Conservation (phyloP, 2,888 invertebrate species). For the Cylindroiulus punctatus region DNA sequence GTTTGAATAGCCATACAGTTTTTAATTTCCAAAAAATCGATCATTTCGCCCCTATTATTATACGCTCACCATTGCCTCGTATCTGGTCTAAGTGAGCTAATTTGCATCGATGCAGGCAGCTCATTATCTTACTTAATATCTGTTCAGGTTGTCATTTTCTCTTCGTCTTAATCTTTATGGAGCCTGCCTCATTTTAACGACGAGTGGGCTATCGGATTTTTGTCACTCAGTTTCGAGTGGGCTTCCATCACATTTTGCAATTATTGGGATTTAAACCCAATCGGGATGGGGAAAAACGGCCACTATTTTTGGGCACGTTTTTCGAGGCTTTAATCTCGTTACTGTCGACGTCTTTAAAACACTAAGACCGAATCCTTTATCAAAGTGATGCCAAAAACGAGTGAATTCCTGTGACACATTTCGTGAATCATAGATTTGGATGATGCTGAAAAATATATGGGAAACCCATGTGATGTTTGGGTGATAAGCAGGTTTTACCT, state of each 20-base stretch:
- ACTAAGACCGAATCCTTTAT: background rate
- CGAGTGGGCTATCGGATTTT: conserved; percentile 17
- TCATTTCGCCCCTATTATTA: background rate
- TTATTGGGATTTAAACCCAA: conserved; percentile 20
- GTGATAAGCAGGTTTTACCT: no score
- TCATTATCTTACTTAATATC: conserved; percentile 47
- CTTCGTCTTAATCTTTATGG: conserved; percentile 29
- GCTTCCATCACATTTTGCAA: conserved; percentile 43
- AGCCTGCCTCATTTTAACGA: conserved; percentile 27
- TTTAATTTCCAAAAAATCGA: background rate
- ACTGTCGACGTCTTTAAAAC: background rate
- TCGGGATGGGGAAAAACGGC: background rate
- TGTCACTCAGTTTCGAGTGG: conserved; percentile 43
- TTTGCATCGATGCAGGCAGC: conserved; percentile 43
- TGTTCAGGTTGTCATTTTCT: conserved; percentile 45
- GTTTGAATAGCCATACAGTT: background rate
- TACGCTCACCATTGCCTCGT: background rate
- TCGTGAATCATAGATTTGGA: no score
- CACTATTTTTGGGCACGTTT: conserved; percentile 15
- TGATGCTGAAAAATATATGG: no score
- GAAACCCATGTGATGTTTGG: no score
- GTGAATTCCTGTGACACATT: no score
- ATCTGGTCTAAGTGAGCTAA: conserved; percentile 28
- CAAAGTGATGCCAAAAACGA: no score
- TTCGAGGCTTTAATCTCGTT: background rate